A percentile compares a stretch with the other conserved stretches of the same genome.
Evolutionary conservation across 30 jellyfish, hydroid and myxozoan species (phyloP).

Genomic region (Turritopsis dohrnii): DNA sequence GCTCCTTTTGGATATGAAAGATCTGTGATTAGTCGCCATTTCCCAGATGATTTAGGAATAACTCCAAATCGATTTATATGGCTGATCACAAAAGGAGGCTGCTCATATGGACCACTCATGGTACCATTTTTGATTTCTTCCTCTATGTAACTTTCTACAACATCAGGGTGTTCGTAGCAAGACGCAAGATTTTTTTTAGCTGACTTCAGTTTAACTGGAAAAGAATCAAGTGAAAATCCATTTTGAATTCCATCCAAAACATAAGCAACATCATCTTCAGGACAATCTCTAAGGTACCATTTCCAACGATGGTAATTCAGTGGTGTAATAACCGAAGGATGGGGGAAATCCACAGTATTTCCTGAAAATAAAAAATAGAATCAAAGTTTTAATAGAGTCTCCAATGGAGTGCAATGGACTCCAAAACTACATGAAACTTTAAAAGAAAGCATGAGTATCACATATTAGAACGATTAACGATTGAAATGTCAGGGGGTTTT

Average conservation of each 20-base stretch:
- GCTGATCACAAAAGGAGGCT: conserved; percentile 37
- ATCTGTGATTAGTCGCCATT: conserved; percentile 57
- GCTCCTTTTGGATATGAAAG: conserved; percentile 41
- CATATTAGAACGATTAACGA: no score
- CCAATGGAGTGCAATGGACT: no score
- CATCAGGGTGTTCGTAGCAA: conserved; percentile 24
- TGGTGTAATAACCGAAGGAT: conserved; percentile 28
- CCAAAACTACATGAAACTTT: no score
- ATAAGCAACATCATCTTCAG: conserved; percentile 22
- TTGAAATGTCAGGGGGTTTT: no score
- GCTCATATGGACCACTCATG: conserved; percentile 50
- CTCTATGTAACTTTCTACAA: conserved; percentile 31
- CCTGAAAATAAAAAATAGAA: no score
- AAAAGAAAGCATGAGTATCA: no score
- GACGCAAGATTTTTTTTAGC: conserved; percentile 41
- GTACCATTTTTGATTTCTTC: conserved; percentile 38
- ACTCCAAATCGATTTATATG: conserved; percentile 61
- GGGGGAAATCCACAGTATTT: conserved; percentile 2
- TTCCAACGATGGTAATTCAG: conserved; percentile 22
- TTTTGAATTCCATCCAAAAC: conserved; percentile 22
- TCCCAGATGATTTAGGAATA: conserved; percentile 51
- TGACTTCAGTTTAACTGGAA: neutral
- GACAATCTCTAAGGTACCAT: conserved; percentile 24
- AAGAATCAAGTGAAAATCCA: conserved; percentile 30
- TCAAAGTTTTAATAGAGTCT: no score